phyloP scores from a whole-genome alignment of 2,888 invertebrate genomes.

The Scaptomyza flava region DNA sequence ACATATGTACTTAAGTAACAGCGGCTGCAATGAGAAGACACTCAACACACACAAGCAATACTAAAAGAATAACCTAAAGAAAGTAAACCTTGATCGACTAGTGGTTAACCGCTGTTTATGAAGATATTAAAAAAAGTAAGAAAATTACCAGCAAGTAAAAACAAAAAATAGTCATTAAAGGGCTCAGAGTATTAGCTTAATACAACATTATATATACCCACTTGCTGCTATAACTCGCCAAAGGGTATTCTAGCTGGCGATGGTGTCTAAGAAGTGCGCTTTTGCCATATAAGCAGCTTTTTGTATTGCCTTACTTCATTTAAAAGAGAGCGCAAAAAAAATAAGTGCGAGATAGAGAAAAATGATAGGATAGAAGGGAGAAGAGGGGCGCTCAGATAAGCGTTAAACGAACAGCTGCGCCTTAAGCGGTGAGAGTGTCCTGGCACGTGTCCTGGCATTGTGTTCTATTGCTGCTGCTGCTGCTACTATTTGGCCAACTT shows the following conservation, averaged over 20 bases:
- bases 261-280: slow-evolving; percentile 25
- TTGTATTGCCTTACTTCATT: slow-evolving; percentile 69
- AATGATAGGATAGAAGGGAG: not conserved
- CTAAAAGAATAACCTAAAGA: not conserved
- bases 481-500: slow-evolving; percentile 31
- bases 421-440: slow-evolving; percentile 28
- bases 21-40: slow-evolving; percentile 49
- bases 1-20: slow-evolving; percentile 48
- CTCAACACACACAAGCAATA: slow-evolving; percentile 15
- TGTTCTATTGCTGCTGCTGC: slow-evolving; percentile 4
- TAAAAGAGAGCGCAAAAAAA: slow-evolving; percentile 18
- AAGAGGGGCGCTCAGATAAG: slow-evolving; percentile 25
- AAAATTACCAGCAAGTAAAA: too few relatives aligned
- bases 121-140: not conserved
- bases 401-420: slow-evolving; percentile 62
- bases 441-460: slow-evolving; percentile 54
- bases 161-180: too few relatives aligned
- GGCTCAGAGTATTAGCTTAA: too few relatives aligned
- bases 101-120: not conserved
- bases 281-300: slow-evolving; percentile 64
- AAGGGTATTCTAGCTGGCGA: slow-evolving; percentile 17
- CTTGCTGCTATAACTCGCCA: too few relatives aligned
- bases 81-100: not conserved
- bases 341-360: not conserved
- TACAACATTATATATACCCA: not conserved